Base-by-base conservation (phyloP, 1,140 invertebrate species). In the Lithobius niger region DNA sequence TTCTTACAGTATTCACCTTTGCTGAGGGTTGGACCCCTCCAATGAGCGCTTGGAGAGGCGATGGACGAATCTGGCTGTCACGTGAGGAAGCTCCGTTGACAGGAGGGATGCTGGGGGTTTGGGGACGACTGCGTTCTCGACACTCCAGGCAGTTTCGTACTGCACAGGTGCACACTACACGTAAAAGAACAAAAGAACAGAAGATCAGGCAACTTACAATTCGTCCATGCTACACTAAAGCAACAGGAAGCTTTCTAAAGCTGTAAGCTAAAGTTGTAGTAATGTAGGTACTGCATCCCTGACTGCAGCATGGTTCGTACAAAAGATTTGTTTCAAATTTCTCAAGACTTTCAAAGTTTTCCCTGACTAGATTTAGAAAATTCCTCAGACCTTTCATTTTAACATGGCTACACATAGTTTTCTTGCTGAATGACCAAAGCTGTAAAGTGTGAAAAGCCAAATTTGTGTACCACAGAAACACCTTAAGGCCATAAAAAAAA, bases 61-160 rank as follows among this genome's bases (percentile, higher is more conserved):
- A 13, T 45, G 43, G 6, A 16, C 43, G 16, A 3, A 45, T 45
- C 16, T 16, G 6, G 4, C 6, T 19, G 22, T 45, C 43, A 45
- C 19, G 43, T 18, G 4, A 10, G n/a, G n/a, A 6, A 13, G 43
- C 57, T 75, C 48, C 48, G 19, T 26, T 50, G 75, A 71, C 72
- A 75, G 70, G 65, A 70, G 65, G 63, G 73, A 61, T 25, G 40
- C 60, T 64, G 54, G 61, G 59, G 43, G 62, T 66, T 59, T 77
- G 79, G 61, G 79, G 79, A 61, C 87, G 80, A 67, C 82, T 82
- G 60, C 91, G 79, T 73, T 96, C 91, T 77, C 95, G 91, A 76
- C 92, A 96, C 77, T 97, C 94, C 68, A 98, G 80, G 74, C 94
- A 97, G 76, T 97, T 97, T 67, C 93, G 82, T 63, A 98, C 94